phyloP scores from a whole-genome alignment of 2,888 invertebrate species.

The Elysia crispata region DNA sequence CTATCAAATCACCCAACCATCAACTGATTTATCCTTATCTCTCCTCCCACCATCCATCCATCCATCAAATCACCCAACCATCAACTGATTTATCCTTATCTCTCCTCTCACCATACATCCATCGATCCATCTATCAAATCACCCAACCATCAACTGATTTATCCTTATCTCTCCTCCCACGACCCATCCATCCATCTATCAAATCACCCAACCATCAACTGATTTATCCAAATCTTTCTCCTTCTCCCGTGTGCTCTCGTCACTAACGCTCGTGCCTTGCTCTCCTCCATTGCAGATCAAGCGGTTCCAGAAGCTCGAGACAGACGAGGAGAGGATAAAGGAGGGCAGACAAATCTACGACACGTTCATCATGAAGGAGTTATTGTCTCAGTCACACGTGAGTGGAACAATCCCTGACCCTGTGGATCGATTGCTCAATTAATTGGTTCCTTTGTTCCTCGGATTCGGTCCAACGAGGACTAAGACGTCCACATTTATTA shows the following conservation, averaged over 20 bases:
- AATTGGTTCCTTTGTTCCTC: too few species aligned
- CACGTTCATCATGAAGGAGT: constrained; percentile 99
- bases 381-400: constrained; percentile 98
- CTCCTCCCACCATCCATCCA: background rate
- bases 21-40: too few species aligned
- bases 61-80: background rate
- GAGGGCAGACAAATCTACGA: constrained; percentile 98
- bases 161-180: background rate
- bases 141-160: too few species aligned
- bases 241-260: background rate
- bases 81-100: background rate
- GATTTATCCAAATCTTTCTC: background rate
- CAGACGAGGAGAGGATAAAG: constrained; percentile 95
- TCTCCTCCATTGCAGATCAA: constrained; percentile 88
- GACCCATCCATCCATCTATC: background rate
- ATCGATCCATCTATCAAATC: too few species aligned
- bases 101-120: background rate
- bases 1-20: too few species aligned
- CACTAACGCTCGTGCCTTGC: background rate
- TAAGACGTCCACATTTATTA: too few species aligned
- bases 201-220: background rate
- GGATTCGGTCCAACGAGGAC: too few species aligned
- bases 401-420: constrained; percentile 80
- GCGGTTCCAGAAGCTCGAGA: constrained; percentile 98
- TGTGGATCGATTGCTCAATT: too few species aligned